Base-by-base conservation (phyloP, 2,797 vertebrate genomes). In the Chloroceryle inda region DNA sequence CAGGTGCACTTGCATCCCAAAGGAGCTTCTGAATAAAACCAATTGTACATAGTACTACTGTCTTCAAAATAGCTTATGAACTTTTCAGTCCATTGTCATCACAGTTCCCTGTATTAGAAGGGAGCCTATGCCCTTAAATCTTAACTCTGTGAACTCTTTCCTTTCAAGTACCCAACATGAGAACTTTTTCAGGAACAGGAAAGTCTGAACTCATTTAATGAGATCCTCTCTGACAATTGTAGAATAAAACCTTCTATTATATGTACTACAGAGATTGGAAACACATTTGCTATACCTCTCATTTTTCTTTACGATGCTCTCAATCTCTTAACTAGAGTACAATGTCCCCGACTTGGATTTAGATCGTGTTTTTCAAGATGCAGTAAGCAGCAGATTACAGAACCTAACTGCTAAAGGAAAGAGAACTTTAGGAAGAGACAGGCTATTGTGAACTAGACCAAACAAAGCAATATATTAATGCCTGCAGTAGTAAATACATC, bases 61-160 rank as follows among this genome's bases (percentile, higher is more conserved):
- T 80, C 92, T 94, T 96, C 96, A 96, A 97, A 97, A 96, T 9
- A 94, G 88, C 94, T 95, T 95, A 95, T 94, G 95, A 97, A 97
- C 94, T 76, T 97, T 96, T 88, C 80, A 79, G 90, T 86, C 85
- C 90, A 93, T 92, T 96, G 94, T 97, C 88, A 97, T 92, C 95
- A 92, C 88, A 92, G 94, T 87, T 95, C 92, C 56, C 86, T 74
- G 84, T 77, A 97, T 89, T 93, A 94, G 94, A 94, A 96, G 96
- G 91, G 71, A 94, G 90, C 94, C 86, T 67, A n/a, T 96, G 91
- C 90, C 94, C 94, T 94, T 92, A 96, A 88, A 95, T 96, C 96
- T 92, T 95, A 96, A 95, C 93, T 96, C 86, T 91, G 80, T 95
- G 95, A 97, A 94, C 92, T 85, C 86, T 83, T 87, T 69, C 52